Conservation (phyloP, 2,113 vertebrate species). For the Stegastes partitus region DNA sequence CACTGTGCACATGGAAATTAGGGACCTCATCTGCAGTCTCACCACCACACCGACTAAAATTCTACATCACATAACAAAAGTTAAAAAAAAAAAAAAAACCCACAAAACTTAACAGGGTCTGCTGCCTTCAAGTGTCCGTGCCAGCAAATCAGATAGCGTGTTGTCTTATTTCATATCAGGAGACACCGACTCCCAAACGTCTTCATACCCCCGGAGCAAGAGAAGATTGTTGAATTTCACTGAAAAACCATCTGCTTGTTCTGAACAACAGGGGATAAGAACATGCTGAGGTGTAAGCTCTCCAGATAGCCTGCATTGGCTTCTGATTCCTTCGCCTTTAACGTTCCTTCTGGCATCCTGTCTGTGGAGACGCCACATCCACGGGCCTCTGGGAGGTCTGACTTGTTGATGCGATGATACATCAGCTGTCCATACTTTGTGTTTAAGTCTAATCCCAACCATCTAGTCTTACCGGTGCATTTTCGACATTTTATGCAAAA, state of each 20-base stretch:
- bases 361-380: conserved; percentile 66
- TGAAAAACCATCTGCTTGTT: conserved; percentile 78
- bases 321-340: conserved; percentile 77
- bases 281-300: conserved; percentile 69
- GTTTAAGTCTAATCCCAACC: conserved; percentile 23
- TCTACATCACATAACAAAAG: conserved; percentile 5
- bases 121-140: conserved; percentile 31
- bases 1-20: conserved; percentile 4
- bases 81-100: no score
- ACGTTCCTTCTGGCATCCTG: conserved; percentile 73
- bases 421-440: conserved; percentile 49
- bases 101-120: conserved; percentile 16
- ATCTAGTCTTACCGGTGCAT: background rate
- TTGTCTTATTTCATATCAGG: conserved; percentile 66
- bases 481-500: conserved; percentile 13
- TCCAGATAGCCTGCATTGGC: conserved; percentile 67
- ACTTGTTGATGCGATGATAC: conserved; percentile 59
- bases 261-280: conserved; percentile 75
- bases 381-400: conserved; percentile 43
- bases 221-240: conserved; percentile 70
- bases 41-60: background rate
- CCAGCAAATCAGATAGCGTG: conserved; percentile 43
- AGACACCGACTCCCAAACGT: conserved; percentile 61
- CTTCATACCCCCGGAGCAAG: conserved; percentile 75
- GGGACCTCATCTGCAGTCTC: background rate